Evolutionary conservation across 2,888 invertebrate species (phyloP).

Genomic region (Drosophila percnosoma): DNA sequence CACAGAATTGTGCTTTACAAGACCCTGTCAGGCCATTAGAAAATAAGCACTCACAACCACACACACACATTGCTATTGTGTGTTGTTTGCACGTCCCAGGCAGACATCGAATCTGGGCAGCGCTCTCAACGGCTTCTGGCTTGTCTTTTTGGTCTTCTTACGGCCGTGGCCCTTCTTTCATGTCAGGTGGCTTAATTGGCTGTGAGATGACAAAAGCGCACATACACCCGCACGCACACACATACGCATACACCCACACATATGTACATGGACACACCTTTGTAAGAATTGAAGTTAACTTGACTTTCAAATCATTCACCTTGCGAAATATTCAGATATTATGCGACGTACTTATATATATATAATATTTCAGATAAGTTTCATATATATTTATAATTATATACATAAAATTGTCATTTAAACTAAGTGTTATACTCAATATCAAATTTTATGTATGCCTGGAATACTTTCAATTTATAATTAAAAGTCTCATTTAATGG

Average conservation of each 20-base stretch:
- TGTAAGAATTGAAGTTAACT: neutral
- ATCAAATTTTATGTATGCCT: neutral
- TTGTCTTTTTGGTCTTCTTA: conserved; percentile 44
- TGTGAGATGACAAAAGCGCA: conserved; percentile 57
- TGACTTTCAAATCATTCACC: conserved; percentile 53
- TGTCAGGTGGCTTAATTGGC: conserved; percentile 71
- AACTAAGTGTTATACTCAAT: neutral
- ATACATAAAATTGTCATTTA: neutral
- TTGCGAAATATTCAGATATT: conserved; percentile 4
- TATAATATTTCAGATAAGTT: neutral
- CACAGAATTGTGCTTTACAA: conserved; percentile 18
- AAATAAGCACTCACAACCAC: conserved; percentile 1
- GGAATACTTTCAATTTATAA: neutral
- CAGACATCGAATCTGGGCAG: conserved; percentile 30
- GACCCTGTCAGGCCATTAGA: conserved; percentile 22
- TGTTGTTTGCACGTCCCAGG: conserved; percentile 14
- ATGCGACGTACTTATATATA: neutral
- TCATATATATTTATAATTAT: neutral
- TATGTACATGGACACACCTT: conserved; percentile 22
- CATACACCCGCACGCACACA: conserved; percentile 7
- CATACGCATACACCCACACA: conserved; percentile 10
- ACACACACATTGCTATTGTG: conserved; percentile 2
- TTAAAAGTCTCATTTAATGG: neutral
- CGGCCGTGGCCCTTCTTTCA: conserved; percentile 43
- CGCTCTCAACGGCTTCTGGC: conserved; percentile 36